Evolutionary conservation across 2,797 vertebrate genomes (phyloP).

Genomic region (Sebastes trivittatus): DNA sequence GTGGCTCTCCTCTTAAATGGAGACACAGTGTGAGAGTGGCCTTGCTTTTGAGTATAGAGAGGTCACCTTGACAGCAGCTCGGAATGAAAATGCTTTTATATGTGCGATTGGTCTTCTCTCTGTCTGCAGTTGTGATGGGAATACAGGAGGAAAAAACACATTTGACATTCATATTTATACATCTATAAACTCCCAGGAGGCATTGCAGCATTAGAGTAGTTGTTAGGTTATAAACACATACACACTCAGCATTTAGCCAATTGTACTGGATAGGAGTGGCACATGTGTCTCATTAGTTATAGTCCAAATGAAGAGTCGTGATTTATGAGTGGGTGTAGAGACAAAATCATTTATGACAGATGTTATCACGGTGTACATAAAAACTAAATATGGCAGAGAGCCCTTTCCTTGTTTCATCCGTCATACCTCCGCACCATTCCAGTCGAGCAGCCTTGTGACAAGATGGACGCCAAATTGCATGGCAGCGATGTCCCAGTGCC

Average conservation of each 20-base stretch:
- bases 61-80: conserved; percentile 30
- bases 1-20: neutral
- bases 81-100: neutral
- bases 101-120: conserved; percentile 1
- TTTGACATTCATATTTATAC: conserved; percentile 9
- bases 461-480: neutral
- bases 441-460: neutral
- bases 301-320: neutral
- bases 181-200: neutral
- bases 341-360: conserved; percentile 9
- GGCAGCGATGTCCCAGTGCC: neutral
- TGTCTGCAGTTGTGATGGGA: neutral
- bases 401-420: conserved; percentile 6
- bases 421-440: neutral
- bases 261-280: neutral
- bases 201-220: neutral
- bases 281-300: conserved; percentile 1
- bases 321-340: conserved; percentile 4
- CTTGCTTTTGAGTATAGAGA: neutral
- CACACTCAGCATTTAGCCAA: neutral
- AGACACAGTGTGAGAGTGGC: neutral
- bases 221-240: neutral
- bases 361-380: conserved; percentile 2
- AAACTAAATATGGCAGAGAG: neutral
- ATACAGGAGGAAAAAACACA: neutral